These are phyloP conservation scores for Heterochromis multidens DNA, from an alignment of 2,113 vertebrate species.

Conservation along the genomic window DNA sequence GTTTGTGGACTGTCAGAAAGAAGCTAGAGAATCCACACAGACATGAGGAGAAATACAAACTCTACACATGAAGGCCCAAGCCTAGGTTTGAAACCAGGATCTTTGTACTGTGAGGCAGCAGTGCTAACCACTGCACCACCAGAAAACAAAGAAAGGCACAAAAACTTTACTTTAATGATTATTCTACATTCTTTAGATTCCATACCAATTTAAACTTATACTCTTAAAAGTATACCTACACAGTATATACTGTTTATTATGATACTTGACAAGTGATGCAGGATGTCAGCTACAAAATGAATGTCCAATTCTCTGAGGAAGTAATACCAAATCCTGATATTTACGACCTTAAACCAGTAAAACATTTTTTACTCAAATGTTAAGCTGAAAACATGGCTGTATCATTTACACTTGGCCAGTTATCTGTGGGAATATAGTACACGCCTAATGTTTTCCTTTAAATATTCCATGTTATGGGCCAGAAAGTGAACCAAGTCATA, in stretches of 20 bases:
- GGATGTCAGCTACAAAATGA: background rate
- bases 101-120: no score
- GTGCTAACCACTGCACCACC: no score
- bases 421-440: background rate
- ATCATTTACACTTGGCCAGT: background rate
- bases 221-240: background rate
- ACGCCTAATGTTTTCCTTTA: background rate
- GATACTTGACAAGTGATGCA: background rate
- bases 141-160: no score
- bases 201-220: background rate
- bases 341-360: background rate
- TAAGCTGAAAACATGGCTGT: background rate
- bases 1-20: background rate
- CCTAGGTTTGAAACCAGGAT: no score
- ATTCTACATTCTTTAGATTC: background rate
- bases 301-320: background rate
- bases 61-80: no score
- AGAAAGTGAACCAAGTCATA: constrained; percentile 27
- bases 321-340: background rate
- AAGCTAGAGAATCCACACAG: background rate
- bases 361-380: background rate
- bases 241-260: background rate
- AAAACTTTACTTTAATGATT: background rate
- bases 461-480: constrained; percentile 4
- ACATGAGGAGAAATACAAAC: no score